Evolutionary conservation across 2,888 invertebrate species (phyloP).

Genomic region (Sinopyrophorus schimmeli): DNA sequence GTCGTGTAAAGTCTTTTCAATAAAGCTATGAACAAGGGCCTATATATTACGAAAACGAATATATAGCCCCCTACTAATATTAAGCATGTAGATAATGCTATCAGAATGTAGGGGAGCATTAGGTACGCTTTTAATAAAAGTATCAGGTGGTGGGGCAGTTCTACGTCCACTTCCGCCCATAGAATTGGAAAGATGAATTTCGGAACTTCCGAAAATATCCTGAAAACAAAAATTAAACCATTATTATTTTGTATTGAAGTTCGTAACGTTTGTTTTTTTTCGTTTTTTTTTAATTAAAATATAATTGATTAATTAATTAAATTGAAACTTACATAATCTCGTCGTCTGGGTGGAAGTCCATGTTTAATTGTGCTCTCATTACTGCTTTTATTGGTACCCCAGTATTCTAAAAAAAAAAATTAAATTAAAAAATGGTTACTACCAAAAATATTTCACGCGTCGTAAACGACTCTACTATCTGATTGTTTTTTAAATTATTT

Average conservation of each 20-base stretch:
- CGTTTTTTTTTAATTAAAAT: neutral
- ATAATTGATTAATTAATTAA: neutral
- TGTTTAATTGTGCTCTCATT: slow-evolving; percentile 79
- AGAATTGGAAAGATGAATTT: slow-evolving; percentile 72
- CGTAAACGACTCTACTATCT: too few relatives aligned
- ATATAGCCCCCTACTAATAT: slow-evolving; percentile 5
- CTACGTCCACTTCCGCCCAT: slow-evolving; percentile 74
- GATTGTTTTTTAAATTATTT: too few relatives aligned
- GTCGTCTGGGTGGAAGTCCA: slow-evolving; percentile 67
- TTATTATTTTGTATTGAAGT: neutral
- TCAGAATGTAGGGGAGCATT: slow-evolving; percentile 6
- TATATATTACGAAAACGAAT: slow-evolving; percentile 5
- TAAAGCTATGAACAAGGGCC: neutral
- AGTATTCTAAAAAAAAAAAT: slow-evolving; percentile 60
- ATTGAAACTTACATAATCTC: slow-evolving; percentile 63
- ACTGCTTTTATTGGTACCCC: slow-evolving; percentile 77
- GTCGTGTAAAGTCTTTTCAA: neutral
- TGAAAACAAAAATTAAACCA: slow-evolving; percentile 50
- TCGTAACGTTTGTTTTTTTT: neutral
- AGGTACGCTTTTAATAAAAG: slow-evolving; percentile 12
- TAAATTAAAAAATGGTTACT: neutral
- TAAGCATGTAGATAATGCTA: slow-evolving; percentile 1
- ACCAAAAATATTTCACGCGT: too few relatives aligned
- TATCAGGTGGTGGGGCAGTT: slow-evolving; percentile 57
- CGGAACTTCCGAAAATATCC: slow-evolving; percentile 68